phyloP scores from a whole-genome alignment of 1,140 invertebrate species.

The Drosophila jambulina region DNA sequence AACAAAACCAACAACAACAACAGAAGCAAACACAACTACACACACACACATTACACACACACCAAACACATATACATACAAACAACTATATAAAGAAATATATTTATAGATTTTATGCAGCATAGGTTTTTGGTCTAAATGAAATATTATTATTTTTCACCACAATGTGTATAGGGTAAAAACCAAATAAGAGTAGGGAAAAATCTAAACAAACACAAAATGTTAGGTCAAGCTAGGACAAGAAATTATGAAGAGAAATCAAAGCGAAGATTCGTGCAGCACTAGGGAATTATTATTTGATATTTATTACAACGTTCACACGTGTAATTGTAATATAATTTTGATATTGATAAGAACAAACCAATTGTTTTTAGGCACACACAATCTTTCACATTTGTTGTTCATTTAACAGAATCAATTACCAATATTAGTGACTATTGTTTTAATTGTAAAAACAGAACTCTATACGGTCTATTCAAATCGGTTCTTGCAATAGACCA shows the following conservation, averaged over 20 bases:
- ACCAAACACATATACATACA: conserved; percentile 46
- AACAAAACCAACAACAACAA: conserved; percentile 35
- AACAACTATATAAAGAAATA: conserved; percentile 40
- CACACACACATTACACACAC: conserved; percentile 16
- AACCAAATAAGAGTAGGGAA: conserved; percentile 37
- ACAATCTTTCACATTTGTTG: conserved; percentile 16
- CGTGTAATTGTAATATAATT: conserved; percentile 24
- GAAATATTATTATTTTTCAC: conserved; percentile 29
- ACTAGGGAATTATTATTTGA: conserved; percentile 27
- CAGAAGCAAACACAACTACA: conserved; percentile 49
- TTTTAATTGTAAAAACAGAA: conserved; percentile 13
- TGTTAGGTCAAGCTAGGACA: conserved; percentile 56
- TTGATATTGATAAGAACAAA: conserved; percentile 6
- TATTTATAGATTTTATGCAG: conserved; percentile 51
- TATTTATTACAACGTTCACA: conserved; percentile 22
- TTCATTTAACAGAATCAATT: conserved; percentile 13
- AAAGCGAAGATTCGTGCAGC: conserved; percentile 27
- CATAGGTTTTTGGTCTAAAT: conserved; percentile 58
- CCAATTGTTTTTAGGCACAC: conserved; percentile 27
- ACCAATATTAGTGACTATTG: conserved; percentile 25
- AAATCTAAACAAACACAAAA: conserved; percentile 5
- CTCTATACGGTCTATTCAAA: conserved; percentile 12
- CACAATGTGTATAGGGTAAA: conserved; percentile 19
- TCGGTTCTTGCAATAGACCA: conserved; percentile 22
- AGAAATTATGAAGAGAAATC: conserved; percentile 30